Percentiles rank a stretch among this genome's conserved stretches.
These are phyloP conservation scores for Allygus modestus DNA, from an alignment of 2,888 invertebrate genomes.

Conservation along the genomic window DNA sequence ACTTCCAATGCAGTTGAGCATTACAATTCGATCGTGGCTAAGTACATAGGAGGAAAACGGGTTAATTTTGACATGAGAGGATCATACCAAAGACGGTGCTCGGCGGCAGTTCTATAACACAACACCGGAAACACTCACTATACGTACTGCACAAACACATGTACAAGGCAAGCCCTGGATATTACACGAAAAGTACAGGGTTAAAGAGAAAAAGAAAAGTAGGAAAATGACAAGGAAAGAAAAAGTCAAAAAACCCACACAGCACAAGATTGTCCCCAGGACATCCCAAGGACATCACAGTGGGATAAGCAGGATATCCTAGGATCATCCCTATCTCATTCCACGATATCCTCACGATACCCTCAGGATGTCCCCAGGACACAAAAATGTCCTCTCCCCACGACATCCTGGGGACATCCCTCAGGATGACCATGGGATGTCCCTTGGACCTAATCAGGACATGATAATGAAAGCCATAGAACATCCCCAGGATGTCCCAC, in stretches of 20 bases:
- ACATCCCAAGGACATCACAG: too few relatives aligned
- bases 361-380: too few relatives aligned
- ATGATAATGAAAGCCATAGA: too few relatives aligned
- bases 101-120: constrained; percentile 71
- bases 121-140: constrained; percentile 69
- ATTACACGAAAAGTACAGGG: constrained; percentile 38
- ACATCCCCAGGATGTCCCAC: too few relatives aligned
- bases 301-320: too few relatives aligned
- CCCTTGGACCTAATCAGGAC: too few relatives aligned
- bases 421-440: too few relatives aligned
- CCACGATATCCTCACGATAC: too few relatives aligned
- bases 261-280: too few relatives aligned
- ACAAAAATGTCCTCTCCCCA: too few relatives aligned
- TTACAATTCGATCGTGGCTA: constrained; percentile 30
- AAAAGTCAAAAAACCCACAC: constrained; percentile 8
- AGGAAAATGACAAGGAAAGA: not conserved
- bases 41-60: constrained; percentile 71
- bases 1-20: constrained; percentile 48
- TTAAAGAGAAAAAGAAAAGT: constrained; percentile 39
- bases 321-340: too few relatives aligned
- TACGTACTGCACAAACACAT: constrained; percentile 44
- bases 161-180: constrained; percentile 46
- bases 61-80: constrained; percentile 70
- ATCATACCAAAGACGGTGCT: constrained; percentile 71
- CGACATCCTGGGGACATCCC: too few relatives aligned